Base-by-base conservation (phyloP, 2,888 invertebrate species). In the Helobdella robusta region DNA sequence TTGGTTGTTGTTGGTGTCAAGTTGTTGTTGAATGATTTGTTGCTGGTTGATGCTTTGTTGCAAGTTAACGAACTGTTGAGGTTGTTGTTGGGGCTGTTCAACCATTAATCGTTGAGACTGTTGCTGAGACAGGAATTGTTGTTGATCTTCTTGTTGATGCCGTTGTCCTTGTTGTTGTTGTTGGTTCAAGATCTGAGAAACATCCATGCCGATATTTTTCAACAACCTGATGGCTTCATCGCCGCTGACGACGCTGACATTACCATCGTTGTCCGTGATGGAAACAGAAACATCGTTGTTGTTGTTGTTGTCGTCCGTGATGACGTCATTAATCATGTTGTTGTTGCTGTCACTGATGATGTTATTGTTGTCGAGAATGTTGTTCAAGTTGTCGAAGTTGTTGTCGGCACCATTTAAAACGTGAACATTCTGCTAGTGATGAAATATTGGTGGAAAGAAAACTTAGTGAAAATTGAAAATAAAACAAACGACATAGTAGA, bases 141-240 rank as follows among this genome's bases (percentile, higher is more conserved):
- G 52, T 76, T 75, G 58, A 11, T 15, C 11, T 40, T 74, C 74
- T 64, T 75, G 74, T 68, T 79, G 79, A 63, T 81, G 71, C 70
- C 80, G 81, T 69, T 81, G 81, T 34, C 82, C 71, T 8, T 83
- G 72, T 46, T 77, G 75, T 8, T 83, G 81, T 66, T 68, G 40
- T 2, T 79, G 73, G 71, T 82, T 83, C 18, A 74, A 71, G 32
- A 78, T 68, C 60, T 77, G 61, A 52, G 68, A 73, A 25, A 82
- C 74, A 68, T 81, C 81, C 1, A 81, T 71, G 0, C 79, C 78
- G 0, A 78, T 72, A 28, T 81, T 76, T 67, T 80, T 80, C 50
- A 81, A 70, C 4, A 70, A 66, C 58, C 70, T 69, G 20, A 70
- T 36, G 15, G 70, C 71, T 4, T 78, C 77, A 46, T 76, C 67